Base-by-base conservation (phyloP, 2,113 vertebrate genomes). In the Neolamprologus longior region DNA sequence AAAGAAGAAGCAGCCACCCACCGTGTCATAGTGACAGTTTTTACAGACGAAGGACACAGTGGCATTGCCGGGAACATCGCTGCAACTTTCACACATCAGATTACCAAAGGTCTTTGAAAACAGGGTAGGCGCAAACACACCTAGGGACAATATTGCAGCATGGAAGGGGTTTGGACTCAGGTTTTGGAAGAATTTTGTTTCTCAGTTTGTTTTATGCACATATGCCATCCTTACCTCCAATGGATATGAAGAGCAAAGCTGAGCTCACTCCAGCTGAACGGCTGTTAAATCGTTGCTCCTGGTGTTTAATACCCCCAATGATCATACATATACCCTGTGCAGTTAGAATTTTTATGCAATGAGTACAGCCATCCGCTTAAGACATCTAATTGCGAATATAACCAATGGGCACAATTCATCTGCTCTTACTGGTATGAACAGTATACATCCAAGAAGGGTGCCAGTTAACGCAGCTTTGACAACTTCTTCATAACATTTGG, bases 51-150 rank as follows among this genome's bases (percentile, higher is more conserved):
- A 97, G 53, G 96, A 95, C 0, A 94, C 94, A 4, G 95, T 95
- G 0, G 55, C 57, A 55, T 98, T 97, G 33, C 95, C 96, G 6
- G 96, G 95, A 35, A 95, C 1, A 2, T 95, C 97, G 89, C 96
- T 94, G 92, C 98, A 98, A 86, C 96, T 96, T 1, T 97, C 97
- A 3, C 98, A 98, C 10, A 98, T 89, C 95, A 98, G 90, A 89
- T 95, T 96, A 53, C 98, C 97, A 0, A 98, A 98, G 4, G 96
- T 96, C 94, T 98, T 98, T 57, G 97, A 97, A 95, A 98, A 98
- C 21, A 98, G 96, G 0, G 97, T 98, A 0, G 97, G 98, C 15
- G 98, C 97, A 81, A 98, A 98, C 35, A 98, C 97, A 8, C 98
- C 98, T 98, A 54, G 0, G 14, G 63, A 73, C 3, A 19, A 45